Base-by-base conservation (phyloP, 1,140 invertebrate species). In the Telenomus remus region DNA sequence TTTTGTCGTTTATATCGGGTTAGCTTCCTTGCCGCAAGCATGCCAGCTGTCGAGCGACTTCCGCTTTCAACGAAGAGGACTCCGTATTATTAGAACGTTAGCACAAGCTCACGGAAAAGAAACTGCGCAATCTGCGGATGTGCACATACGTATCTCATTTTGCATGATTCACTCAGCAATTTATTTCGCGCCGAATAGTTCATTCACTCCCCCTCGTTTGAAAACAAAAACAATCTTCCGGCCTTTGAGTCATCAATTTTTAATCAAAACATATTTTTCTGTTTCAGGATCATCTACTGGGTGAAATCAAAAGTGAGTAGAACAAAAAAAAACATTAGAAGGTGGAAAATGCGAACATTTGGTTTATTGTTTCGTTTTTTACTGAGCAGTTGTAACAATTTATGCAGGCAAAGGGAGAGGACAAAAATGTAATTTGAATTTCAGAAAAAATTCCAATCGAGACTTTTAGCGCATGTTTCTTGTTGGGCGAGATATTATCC, bases 11-110 rank as follows among this genome's bases (percentile, higher is more conserved):
- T 72, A 68, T 65, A 72, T 77, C 59, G 68, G 64, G 55, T 68
- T 63, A 51, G 68, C 66, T 74, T 76, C 70, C 69, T 70, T 63
- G 78, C 71, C 74, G 61, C 75, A 60, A 73, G 61, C 66, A 56
- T 69, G 60, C 60, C 81, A 80, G 81, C 81, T 82, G 81, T 80
- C 77, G 74, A 57, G 57, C 66, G 77, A 80, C 80, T 81, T 82
- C 81, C 81, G 81, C 80, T 79, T 80, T 70, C 75, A 71, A 72
- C 56, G 15, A 37, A 27, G 57, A 68, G 61, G 59, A 63, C 50
- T 72, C 51, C 59, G 66, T 81, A 80, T 81, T 81, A 82, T 82
- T 82, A 81, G 73, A 74, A 77, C 66, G 42, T 51, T 56, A 49
- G 55, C 63, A 44, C 54, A 46, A 57, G 61, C 63, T 73, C 61